Base-by-base conservation (phyloP, 2,888 invertebrate species). In the Andrena bucephala region DNA sequence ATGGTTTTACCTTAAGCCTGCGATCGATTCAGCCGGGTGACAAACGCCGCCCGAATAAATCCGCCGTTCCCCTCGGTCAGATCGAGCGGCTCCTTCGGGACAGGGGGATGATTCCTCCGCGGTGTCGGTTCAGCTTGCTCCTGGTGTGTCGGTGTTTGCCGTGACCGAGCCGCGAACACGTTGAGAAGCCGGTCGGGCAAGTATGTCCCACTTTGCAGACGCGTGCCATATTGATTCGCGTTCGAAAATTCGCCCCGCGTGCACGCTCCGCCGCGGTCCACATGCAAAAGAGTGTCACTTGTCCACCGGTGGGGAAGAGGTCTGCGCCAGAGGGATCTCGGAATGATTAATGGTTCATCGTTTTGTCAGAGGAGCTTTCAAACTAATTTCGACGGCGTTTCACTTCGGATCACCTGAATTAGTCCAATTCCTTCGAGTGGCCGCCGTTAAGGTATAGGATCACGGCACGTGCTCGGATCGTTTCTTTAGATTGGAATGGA, bases 21-120 rank as follows among this genome's bases (percentile, higher is more conserved):
- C 59, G 77, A 78, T 86, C 83, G 84, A 83, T 89, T 85, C 85
- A 79, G 79, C 85, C 62, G 77, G 68, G 83, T 82, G 87, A 89
- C 84, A 86, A 88, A 88, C 89, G 84, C 82, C 87, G 82, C 68
- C 57, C 83, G 85, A 87, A 89, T 89, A 89, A 89, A 87, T 88
- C 87, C 87, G 79, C 73, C 31, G 48, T 50, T 24, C 7, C 69
- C 62, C 71, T 36, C 57, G 78, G 59, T 48, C 66, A 60, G 66
- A 42, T 52, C 48, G 62, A 54, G 71, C 48, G 27, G 48, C 42
- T 36, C 20, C 52, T 42, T 63, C 66, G 67, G 27, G 77, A 29
- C 48, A 57, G 36, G 42, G 59, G 59, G 71, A 84, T 77, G 76
- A 84, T 84, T 83, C 59, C 16, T 62, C 31, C 24, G 67, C 52